Conservation (phyloP, 2,888 invertebrate genomes). For the Andrena haemorrhoa region DNA sequence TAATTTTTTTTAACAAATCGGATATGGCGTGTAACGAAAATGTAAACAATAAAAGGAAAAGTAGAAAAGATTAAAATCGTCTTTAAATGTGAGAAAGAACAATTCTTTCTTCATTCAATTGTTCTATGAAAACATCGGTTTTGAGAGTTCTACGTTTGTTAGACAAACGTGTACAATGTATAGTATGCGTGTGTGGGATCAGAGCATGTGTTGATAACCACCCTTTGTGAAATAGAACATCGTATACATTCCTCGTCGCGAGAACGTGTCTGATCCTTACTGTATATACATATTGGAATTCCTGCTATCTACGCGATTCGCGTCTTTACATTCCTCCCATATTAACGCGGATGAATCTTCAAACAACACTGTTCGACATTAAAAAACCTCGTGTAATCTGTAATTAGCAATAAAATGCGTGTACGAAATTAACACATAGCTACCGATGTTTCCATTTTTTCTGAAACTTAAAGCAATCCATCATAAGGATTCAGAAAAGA, state of each 20-base stretch:
- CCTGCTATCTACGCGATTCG: background rate
- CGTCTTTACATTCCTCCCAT: conserved; percentile 7
- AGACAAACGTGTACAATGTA: background rate
- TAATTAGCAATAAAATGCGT: background rate
- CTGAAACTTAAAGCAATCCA: background rate
- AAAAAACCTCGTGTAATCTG: background rate
- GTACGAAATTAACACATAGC: no score
- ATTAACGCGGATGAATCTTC: background rate
- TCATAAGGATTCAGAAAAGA: background rate
- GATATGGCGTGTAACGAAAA: no score
- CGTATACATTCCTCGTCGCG: background rate
- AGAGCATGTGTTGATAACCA: background rate
- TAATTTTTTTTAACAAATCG: no score
- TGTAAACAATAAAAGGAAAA: no score
- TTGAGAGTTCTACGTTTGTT: background rate
- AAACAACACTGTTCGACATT: background rate
- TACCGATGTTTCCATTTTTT: no score
- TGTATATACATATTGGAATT: conserved; percentile 23
- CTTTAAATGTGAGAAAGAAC: no score
- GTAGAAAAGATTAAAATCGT: no score
- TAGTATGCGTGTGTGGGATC: background rate
- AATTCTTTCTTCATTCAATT: background rate
- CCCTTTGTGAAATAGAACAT: conserved; percentile 1
- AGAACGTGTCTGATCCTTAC: background rate
- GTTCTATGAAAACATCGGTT: background rate